These are phyloP conservation scores for Muscicapa striata DNA, from an alignment of 2,797 vertebrate genomes.

Conservation along the genomic window DNA sequence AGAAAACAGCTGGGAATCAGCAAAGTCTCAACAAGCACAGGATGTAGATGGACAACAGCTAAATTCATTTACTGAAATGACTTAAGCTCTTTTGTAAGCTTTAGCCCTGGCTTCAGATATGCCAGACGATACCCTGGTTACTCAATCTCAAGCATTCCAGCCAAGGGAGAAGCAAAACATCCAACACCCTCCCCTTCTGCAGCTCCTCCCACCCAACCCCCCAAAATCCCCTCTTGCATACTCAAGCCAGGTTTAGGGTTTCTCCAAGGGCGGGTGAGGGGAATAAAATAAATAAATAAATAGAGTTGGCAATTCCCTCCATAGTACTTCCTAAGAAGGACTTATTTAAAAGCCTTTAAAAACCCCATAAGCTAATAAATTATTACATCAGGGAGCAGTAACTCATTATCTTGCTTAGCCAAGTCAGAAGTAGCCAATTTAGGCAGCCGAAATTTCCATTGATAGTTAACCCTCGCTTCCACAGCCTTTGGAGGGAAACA, in stretches of 20 bases:
- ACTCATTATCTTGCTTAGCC: neutral
- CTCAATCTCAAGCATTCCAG: slow-evolving; percentile 4
- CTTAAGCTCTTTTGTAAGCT: slow-evolving; percentile 53
- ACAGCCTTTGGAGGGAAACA: neutral
- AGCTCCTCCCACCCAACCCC: neutral
- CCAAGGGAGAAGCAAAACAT: slow-evolving; percentile 12
- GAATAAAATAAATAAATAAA: neutral
- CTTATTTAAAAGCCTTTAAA: slow-evolving; percentile 10
- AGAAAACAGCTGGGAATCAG: slow-evolving; percentile 67
- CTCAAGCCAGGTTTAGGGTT: neutral
- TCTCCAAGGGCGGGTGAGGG: accelerated
- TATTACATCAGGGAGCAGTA: slow-evolving; percentile 8
- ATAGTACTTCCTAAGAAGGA: neutral
- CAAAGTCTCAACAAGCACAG: slow-evolving; percentile 58
- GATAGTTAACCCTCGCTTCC: neutral
- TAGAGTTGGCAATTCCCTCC: neutral
- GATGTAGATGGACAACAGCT: slow-evolving; percentile 64
- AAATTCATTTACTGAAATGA: slow-evolving; percentile 63
- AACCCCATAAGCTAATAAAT: neutral
- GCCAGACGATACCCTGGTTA: slow-evolving; percentile 32
- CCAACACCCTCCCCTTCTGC: neutral
- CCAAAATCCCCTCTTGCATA: neutral
- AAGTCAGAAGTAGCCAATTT: neutral
- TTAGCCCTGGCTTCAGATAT: slow-evolving; percentile 19
- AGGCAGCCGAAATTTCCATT: neutral